These are phyloP conservation scores for Hydractinia symbiolongicarpus DNA, from an alignment of 30 jellyfish, hydroid and myxozoan species.

Conservation along the genomic window DNA sequence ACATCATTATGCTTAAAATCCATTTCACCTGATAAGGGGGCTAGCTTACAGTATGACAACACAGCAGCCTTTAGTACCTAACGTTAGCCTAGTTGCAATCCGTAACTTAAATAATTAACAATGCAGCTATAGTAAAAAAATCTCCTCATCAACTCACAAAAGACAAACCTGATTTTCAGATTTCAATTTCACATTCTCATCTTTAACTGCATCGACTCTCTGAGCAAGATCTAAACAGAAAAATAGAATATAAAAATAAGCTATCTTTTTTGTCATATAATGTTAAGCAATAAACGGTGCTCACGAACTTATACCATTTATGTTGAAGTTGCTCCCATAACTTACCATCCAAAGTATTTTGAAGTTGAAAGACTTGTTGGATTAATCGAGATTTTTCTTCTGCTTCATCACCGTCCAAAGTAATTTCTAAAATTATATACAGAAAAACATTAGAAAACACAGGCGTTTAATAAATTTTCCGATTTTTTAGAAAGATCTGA, in stretches of 20 bases:
- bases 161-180: constrained; percentile 83
- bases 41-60: too few relatives aligned
- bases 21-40: too few relatives aligned
- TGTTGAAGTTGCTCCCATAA: background rate
- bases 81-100: too few relatives aligned
- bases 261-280: background rate
- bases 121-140: too few relatives aligned
- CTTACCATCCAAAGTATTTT: constrained; percentile 85
- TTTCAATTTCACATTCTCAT: constrained; percentile 80
- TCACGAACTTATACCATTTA: too few relatives aligned
- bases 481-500: too few relatives aligned
- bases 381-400: constrained; percentile 66
- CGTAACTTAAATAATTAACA: too few relatives aligned
- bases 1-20: too few relatives aligned
- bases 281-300: background rate
- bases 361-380: constrained; percentile 77
- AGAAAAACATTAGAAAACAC: too few relatives aligned
- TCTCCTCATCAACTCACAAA: background rate
- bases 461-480: too few relatives aligned
- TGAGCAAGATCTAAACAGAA: constrained; percentile 62
- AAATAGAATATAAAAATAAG: background rate
- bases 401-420: constrained; percentile 37
- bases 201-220: constrained; percentile 97
- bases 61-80: too few relatives aligned
- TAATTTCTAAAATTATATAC: background rate